Evolutionary conservation across 2,113 vertebrate genomes (phyloP).

Genomic region (Chloebia gouldiae): DNA sequence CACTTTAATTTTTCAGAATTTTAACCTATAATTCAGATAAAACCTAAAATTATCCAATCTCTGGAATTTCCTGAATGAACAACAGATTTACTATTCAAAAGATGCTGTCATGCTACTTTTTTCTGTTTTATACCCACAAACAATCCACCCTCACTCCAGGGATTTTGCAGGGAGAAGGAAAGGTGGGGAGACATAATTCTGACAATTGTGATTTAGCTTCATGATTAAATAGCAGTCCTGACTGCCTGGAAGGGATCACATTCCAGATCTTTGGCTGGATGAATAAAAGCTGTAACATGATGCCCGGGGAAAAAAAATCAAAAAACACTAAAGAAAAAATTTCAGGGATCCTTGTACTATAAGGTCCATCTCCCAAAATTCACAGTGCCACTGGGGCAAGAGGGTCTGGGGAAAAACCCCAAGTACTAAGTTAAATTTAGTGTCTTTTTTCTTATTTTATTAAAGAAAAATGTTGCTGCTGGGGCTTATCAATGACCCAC

Average conservation of each 20-base stretch:
- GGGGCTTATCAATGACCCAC: background rate
- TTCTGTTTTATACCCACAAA: background rate
- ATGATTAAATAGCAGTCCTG: background rate
- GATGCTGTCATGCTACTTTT: background rate
- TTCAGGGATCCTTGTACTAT: background rate
- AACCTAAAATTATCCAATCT: background rate
- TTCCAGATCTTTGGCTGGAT: background rate
- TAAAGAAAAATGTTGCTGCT: background rate
- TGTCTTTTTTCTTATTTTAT: background rate
- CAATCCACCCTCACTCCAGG: background rate
- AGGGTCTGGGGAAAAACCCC: rapidly evolving
- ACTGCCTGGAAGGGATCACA: background rate
- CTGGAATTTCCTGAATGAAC: constrained; percentile 3
- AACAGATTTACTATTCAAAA: background rate
- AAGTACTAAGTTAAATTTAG: background rate
- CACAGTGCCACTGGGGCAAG: background rate
- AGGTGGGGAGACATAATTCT: background rate
- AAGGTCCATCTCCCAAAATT: background rate
- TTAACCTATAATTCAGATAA: background rate
- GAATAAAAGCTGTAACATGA: background rate
- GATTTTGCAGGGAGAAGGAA: background rate
- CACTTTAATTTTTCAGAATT: background rate
- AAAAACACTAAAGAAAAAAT: background rate
- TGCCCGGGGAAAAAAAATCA: background rate
- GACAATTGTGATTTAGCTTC: background rate